phyloP scores from a whole-genome alignment of 1,140 invertebrate species.

The Agraylea sexmaculata region DNA sequence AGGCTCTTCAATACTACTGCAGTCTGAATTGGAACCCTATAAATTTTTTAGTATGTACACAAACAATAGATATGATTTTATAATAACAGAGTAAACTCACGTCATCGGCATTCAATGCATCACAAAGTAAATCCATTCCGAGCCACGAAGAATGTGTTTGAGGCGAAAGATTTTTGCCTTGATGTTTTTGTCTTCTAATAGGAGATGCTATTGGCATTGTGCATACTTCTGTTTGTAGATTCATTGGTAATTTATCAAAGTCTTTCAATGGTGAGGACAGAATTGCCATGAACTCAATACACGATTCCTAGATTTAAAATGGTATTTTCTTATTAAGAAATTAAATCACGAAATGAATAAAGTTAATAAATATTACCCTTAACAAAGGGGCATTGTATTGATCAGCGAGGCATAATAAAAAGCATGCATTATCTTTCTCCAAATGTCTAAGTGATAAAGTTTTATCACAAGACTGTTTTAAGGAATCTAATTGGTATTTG shows the following conservation, averaged over 20 bases:
- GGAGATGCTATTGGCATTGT: too few species aligned
- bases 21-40: constrained; percentile 20
- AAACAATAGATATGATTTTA: too few species aligned
- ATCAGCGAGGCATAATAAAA: constrained; percentile 48
- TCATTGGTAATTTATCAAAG: too few species aligned
- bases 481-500: constrained; percentile 22
- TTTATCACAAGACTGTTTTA: constrained; percentile 46
- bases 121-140: too few species aligned
- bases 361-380: constrained; percentile 41
- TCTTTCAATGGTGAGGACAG: too few species aligned
- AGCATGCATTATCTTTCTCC: constrained; percentile 47
- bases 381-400: constrained; percentile 47
- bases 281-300: constrained; percentile 36
- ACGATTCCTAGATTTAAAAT: constrained; percentile 16
- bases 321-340: not conserved
- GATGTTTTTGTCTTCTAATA: too few species aligned
- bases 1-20: constrained; percentile 18
- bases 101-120: too few species aligned
- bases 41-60: constrained; percentile 7
- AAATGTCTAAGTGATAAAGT: constrained; percentile 36
- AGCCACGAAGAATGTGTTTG: too few species aligned
- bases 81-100: too few species aligned
- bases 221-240: too few species aligned
- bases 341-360: too few species aligned
- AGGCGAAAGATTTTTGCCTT: too few species aligned